Evolutionary conservation across 2,797 vertebrate species (phyloP).

Genomic region (Xerus rutilus): DNA sequence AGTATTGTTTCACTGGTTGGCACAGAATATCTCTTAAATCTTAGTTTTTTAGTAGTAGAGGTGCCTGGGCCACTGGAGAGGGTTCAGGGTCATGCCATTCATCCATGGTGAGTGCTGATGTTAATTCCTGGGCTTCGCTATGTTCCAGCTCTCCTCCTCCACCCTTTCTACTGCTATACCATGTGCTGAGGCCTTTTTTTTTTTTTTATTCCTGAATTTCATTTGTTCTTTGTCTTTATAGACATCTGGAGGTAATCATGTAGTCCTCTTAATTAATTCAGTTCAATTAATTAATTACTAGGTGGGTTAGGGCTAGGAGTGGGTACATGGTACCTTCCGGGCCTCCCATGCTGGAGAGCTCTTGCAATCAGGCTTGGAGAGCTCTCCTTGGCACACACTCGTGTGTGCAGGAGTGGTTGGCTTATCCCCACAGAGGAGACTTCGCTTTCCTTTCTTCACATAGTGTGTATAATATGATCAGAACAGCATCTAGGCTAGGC

Average conservation of each 20-base stretch:
- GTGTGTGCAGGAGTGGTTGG: slow-evolving; percentile 49
- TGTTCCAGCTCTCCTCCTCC: rapidly evolving
- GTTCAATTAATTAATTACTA: slow-evolving; percentile 67
- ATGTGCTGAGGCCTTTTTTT: neutral
- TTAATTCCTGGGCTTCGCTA: too few species aligned
- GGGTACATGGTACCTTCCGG: slow-evolving; percentile 37
- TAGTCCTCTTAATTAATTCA: slow-evolving; percentile 68
- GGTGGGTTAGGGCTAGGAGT: slow-evolving; percentile 45
- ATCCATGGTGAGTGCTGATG: rapidly evolving
- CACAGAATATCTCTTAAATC: neutral
- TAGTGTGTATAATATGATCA: neutral
- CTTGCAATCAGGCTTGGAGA: slow-evolving; percentile 72
- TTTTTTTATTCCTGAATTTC: neutral
- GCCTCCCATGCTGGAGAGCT: slow-evolving; percentile 20
- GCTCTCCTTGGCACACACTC: slow-evolving; percentile 22
- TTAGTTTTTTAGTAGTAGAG: neutral
- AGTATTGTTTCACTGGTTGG: neutral
- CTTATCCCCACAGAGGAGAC: neutral
- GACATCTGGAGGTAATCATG: slow-evolving; percentile 70
- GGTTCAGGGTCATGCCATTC: neutral
- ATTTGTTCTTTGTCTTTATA: slow-evolving; percentile 31
- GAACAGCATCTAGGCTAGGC: neutral
- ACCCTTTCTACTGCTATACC: neutral
- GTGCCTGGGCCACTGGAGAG: too few species aligned
- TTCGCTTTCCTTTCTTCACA: neutral